Base-by-base conservation (phyloP, 1,140 invertebrate genomes). In the Platyura marginata region DNA sequence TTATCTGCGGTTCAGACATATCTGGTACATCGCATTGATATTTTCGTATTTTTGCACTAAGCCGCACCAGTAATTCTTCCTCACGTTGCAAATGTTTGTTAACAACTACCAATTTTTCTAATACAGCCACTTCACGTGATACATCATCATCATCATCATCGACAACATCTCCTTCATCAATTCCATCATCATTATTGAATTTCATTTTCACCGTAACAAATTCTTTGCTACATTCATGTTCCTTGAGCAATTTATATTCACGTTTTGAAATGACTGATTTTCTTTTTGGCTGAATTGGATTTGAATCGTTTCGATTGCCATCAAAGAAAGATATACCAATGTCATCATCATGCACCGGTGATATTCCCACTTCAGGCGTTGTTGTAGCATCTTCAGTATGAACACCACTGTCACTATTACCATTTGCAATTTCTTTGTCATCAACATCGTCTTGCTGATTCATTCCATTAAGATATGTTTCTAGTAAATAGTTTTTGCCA, bases 401-500 rank as follows among this genome's bases (percentile, higher is more conserved):
- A 5, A 44, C 43, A 29, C 43, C 43, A 22, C 43, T 44, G 15
- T 44, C 43, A 44, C 40, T 35, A 11, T 42, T 40, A 9, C 21
- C 13, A 13, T 16, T 21, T 33, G 29, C 20, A 13, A 34, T 65
- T 61, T 52, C 38, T 16, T 23, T 41, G 21, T 40, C 36, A 20
- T 32, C 33, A 18, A 25, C 34, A 25, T 23, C 43, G 11, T 43
- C 42, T 4, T 57, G 60, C 37, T 66, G 67, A 15, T 71, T 66
- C 36, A 69, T 56, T 10, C 68, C 64, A 36, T 70, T 69, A 2
- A 86, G 61, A 52, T 87, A 88, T 0, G 81, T 77, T 54, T 86
- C 77, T 2, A 86, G 66, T 15, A 88, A 66, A 57, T 88, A 88
- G 59, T 88, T 83, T 32, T 75, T 75, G 10, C 83, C 83, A 48